Evolutionary conservation across 1,140 invertebrate genomes (phyloP).

Genomic region (Arctopsyche grandis): DNA sequence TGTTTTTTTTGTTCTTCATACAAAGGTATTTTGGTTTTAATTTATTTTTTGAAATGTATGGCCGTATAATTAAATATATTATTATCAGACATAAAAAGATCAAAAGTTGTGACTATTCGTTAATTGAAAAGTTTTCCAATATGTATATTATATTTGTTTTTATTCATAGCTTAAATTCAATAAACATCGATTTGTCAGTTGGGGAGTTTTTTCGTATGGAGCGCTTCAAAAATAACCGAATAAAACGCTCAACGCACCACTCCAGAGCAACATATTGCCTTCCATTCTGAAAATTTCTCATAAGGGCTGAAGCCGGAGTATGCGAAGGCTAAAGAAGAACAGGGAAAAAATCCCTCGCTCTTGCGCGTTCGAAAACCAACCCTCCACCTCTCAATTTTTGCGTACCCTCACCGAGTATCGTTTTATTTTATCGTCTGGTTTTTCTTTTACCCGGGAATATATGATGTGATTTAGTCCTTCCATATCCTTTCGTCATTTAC

Average conservation of each 20-base stretch:
- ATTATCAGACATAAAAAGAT: too few species aligned
- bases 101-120: too few species aligned
- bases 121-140: too few species aligned
- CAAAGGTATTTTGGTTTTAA: too few species aligned
- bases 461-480: slow-evolving; percentile 33
- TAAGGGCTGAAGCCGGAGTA: slow-evolving; percentile 1
- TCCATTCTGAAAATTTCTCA: slow-evolving; percentile 28
- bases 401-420: neutral
- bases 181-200: slow-evolving; percentile 25
- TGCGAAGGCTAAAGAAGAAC: neutral
- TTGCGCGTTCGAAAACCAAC: neutral
- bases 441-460: slow-evolving; percentile 30
- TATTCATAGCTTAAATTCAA: slow-evolving; percentile 14
- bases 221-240: slow-evolving; percentile 1
- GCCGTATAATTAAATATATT: too few species aligned
- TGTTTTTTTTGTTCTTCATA: neutral
- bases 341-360: neutral
- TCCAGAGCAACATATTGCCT: slow-evolving; percentile 31
- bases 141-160: neutral
- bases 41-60: too few species aligned
- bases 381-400: neutral
- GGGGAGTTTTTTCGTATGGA: neutral
- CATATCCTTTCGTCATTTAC: slow-evolving; percentile 40
- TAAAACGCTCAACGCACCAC: slow-evolving; percentile 26
- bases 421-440: slow-evolving; percentile 41